A percentile compares a stretch with the other conserved stretches of the same genome.
Conservation (phyloP, 1,140 invertebrate species). For the Matsumurasca onukii region DNA sequence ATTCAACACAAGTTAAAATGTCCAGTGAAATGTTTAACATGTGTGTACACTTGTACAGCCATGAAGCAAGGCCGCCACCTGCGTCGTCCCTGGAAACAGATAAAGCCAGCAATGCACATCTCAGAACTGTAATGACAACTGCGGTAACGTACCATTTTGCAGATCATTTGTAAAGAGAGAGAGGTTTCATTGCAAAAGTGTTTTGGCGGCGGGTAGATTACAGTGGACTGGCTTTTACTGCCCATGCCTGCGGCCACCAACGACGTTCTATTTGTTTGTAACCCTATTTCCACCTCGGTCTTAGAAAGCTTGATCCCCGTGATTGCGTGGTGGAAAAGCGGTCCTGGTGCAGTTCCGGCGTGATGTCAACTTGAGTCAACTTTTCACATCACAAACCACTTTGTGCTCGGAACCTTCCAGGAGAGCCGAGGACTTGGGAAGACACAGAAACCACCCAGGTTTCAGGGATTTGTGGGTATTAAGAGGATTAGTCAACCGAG, state of each 20-base stretch:
- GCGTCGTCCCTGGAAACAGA: slow-evolving; percentile 1
- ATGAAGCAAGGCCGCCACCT: not conserved
- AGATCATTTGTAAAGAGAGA: slow-evolving; percentile 25
- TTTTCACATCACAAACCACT: too few species aligned
- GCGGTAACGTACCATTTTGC: slow-evolving; percentile 24
- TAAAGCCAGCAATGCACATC: slow-evolving; percentile 12
- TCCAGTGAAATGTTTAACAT: too few species aligned
- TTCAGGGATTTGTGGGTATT: too few species aligned
- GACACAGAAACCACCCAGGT: too few species aligned
- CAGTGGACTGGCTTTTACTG: slow-evolving; percentile 6
- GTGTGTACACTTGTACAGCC: too few species aligned
- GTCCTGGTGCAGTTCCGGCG: too few species aligned
- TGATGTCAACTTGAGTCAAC: too few species aligned
- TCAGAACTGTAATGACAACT: slow-evolving; percentile 1
- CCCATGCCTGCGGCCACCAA: slow-evolving; percentile 5
- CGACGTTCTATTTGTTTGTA: slow-evolving; percentile 24
- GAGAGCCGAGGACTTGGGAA: too few species aligned
- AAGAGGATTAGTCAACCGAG: too few species aligned
- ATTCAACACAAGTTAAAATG: too few species aligned
- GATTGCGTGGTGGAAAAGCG: not conserved
- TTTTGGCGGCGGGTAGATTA: slow-evolving; percentile 21
- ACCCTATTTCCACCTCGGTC: slow-evolving; percentile 19
- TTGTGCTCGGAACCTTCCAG: too few species aligned
- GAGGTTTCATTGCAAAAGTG: not conserved
- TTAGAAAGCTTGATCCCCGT: slow-evolving; percentile 10